These are phyloP conservation scores for Drosophila fungiperda DNA, from an alignment of 2,888 invertebrate genomes.

Conservation along the genomic window DNA sequence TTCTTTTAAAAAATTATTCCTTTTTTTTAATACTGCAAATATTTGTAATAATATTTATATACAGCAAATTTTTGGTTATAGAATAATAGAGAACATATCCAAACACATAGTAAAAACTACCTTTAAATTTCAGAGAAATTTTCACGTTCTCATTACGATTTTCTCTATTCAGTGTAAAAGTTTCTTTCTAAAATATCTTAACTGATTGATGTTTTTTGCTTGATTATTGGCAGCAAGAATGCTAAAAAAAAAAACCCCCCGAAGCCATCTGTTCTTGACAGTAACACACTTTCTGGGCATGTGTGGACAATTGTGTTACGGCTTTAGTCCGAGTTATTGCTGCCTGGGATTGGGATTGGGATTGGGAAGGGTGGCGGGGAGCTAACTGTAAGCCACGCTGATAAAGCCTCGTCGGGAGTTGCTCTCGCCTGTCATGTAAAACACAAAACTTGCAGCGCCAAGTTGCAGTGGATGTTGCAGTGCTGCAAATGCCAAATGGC, in stretches of 20 bases:
- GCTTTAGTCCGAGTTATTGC: slow-evolving; percentile 18
- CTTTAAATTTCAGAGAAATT: too few species aligned
- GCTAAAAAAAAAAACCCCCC: background rate
- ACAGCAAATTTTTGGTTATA: too few species aligned
- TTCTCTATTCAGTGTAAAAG: too few species aligned
- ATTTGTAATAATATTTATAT: too few species aligned
- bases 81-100: too few species aligned
- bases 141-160: too few species aligned
- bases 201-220: background rate
- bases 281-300: slow-evolving; percentile 4
- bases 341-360: background rate
- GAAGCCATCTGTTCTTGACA: slow-evolving; percentile 18
- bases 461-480: slow-evolving; percentile 16
- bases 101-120: too few species aligned
- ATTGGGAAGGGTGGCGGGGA: slow-evolving; percentile 13
- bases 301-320: slow-evolving; percentile 5
- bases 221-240: background rate
- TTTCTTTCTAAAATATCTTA: background rate
- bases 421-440: slow-evolving; percentile 71
- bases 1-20: too few species aligned
- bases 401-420: slow-evolving; percentile 50
- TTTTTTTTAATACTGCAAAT: too few species aligned
- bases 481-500: slow-evolving; percentile 32
- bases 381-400: slow-evolving; percentile 27
- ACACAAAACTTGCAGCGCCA: slow-evolving; percentile 61